Base-by-base conservation (phyloP, 2,113 vertebrate genomes). In the Macrotis lagotis region DNA sequence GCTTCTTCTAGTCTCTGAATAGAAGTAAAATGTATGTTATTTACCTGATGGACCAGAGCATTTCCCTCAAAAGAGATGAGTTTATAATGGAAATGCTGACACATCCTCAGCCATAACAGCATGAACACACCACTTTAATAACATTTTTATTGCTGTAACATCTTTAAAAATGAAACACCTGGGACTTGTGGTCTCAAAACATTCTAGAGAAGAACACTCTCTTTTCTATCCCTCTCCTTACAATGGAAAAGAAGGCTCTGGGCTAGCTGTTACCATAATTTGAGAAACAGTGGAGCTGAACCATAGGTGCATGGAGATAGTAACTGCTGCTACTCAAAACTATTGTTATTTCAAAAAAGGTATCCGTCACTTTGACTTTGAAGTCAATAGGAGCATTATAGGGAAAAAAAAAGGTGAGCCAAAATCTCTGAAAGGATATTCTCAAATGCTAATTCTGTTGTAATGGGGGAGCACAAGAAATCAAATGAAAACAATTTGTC, bases 71-170 rank as follows among this genome's bases (percentile, higher is more conserved):
- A 97, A 97, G 96, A 97, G 95, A 97, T 96, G 95, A 97, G 97
- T 93, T 97, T 97, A 94, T 97, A 98, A 97, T 97, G 96, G 93
- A 98, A 98, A 96, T 97, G 96, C 96, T 97, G 97, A 97, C 97
- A 97, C 95, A 97, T 97, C 96, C 91, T 97, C 94, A 96, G 95
- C 97, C 94, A 51, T 96, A 97, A 97, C 91, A 97, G 97, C 96
- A 94, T 96, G 96, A 98, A 97, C n/a, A 47, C 97, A 96, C 94
- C 94, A 98, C 96, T 94, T 98, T 98, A 98, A 98, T 98, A 98
- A 97, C 97, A 95, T 97, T 96, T 98, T 95, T 98, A 96, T 98
- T 98, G 96, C 97, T 98, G 94, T 96, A 97, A 97, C 96, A 96
- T 96, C 96, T 97, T 96, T 97, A 96, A 98, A 97, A 98, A 98